Base-by-base conservation (phyloP, 35 echinoderm and acorn worm genomes). In the Hemicentrotus pulcherrimus region DNA sequence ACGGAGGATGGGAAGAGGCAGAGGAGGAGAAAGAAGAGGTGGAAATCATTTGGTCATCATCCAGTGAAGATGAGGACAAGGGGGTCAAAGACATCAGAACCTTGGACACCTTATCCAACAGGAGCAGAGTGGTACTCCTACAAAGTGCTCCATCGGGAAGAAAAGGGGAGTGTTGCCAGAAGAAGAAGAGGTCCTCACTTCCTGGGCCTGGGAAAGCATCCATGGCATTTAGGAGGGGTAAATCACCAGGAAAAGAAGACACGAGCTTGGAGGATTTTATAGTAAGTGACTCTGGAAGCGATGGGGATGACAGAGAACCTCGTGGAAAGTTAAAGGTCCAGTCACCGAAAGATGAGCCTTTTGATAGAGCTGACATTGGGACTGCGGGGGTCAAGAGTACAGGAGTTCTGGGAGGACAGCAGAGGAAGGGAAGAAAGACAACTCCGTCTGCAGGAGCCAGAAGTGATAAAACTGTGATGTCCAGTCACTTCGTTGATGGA, bases 21-120 rank as follows among this genome's bases (percentile, higher is more conserved):
- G 32, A 90, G 33, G 88, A 45, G 88, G 88, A 33, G 88, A 30
- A 90, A 32, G 87, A 46, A 90, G 88, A 90, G 32, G 88, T 47
- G 0, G 88, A 45, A 32, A 90, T 90, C 19, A 24, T 45, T 32
- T 90, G 88, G 88, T 90, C 88, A 4, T 89, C 87, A 41, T 90
- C 88, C n/a, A 90, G 88, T 90, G 88, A 45, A 15, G 88, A 90
- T 33, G 88, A 90, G 14, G 88, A 15, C 32, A 41, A 41, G 45
- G 11, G 32, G 19, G 88, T 90, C 32, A 47, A 90, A 45, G 33
- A 90, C 88, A 45, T 45, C 12, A 16, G 88, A 47, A 90, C 88
- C 0, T 47, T 33, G 46, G 88, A 47, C 88, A 90, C 65, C 65
- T 90, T 5, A 28, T 6, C 88, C n/a, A 22, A 90, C 46, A 45